Conservation (phyloP, 1,140 invertebrate genomes). For the Cherax destructor region DNA sequence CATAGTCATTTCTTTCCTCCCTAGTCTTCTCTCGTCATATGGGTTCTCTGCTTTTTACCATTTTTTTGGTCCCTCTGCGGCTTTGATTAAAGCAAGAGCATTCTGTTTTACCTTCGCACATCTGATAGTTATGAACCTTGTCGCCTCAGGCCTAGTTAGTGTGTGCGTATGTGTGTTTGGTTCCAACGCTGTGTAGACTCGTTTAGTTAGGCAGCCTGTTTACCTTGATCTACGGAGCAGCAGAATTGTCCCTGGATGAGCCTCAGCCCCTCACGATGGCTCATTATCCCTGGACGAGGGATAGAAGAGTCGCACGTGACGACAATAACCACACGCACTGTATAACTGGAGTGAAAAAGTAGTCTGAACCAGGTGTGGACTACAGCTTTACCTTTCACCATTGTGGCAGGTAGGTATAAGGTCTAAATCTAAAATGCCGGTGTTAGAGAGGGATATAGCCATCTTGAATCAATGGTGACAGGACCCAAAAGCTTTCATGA, state of each 20-base stretch:
- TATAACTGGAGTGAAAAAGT: background rate
- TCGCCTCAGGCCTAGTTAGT: too few relatives aligned
- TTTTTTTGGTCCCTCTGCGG: too few relatives aligned
- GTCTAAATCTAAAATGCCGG: background rate
- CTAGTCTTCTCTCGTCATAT: too few relatives aligned
- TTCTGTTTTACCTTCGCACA: too few relatives aligned
- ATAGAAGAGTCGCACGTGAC: background rate
- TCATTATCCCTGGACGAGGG: background rate
- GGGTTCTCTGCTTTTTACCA: too few relatives aligned
- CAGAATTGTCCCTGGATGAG: background rate
- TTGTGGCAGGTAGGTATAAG: background rate
- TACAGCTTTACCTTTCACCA: background rate
- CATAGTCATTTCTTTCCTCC: too few relatives aligned
- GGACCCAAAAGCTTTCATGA: background rate
- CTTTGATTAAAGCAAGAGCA: too few relatives aligned
- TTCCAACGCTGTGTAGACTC: too few relatives aligned
- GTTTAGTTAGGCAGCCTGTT: background rate
- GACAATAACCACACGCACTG: background rate
- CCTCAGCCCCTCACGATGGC: background rate
- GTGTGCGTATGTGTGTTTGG: too few relatives aligned
- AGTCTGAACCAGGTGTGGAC: background rate
- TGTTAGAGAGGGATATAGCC: background rate
- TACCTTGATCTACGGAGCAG: background rate
- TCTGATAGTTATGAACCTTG: too few relatives aligned
- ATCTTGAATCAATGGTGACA: background rate